Conservation (phyloP, 1,140 invertebrate species). For the Drosophila albomicans region DNA sequence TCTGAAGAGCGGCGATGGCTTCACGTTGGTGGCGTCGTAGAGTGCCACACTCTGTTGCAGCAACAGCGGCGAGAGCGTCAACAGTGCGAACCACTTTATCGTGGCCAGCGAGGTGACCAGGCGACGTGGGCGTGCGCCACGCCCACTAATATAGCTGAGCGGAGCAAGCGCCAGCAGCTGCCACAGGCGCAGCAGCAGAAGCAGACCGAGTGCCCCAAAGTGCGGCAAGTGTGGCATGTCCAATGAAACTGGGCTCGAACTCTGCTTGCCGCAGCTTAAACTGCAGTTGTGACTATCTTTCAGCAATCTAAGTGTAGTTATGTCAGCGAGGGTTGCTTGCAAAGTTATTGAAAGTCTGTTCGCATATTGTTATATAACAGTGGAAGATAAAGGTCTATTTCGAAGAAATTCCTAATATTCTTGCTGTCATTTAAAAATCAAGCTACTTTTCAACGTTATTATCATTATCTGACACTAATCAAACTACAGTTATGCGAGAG, state of each 20-base stretch:
- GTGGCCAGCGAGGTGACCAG: constrained; percentile 32
- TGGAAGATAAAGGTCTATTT: too few relatives aligned
- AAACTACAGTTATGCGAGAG: constrained; percentile 10
- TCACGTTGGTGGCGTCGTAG: constrained; percentile 68
- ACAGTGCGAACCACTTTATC: constrained; percentile 44
- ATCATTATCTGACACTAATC: background rate
- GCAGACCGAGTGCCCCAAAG: constrained; percentile 61
- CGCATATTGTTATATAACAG: too few relatives aligned
- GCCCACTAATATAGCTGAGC: constrained; percentile 22
- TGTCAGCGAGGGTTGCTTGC: background rate
- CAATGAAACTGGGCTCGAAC: constrained; percentile 42
- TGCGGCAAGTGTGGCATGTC: constrained; percentile 68
- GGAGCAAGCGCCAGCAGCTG: constrained; percentile 60
- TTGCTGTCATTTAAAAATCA: too few relatives aligned
- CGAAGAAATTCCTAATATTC: too few relatives aligned
- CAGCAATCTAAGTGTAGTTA: background rate
- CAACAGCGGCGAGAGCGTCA: constrained; percentile 50
- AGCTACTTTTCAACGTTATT: too few relatives aligned
- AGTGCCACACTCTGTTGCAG: constrained; percentile 53
- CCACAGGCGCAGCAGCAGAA: constrained; percentile 56
- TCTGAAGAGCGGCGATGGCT: constrained; percentile 56
- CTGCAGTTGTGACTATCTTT: background rate
- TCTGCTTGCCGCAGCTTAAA: background rate
- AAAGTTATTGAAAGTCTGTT: too few relatives aligned
- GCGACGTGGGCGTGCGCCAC: constrained; percentile 28